Percentiles rank a stretch among this genome's conserved stretches.
phyloP scores from a whole-genome alignment of 1,140 invertebrate genomes.

The Sminthurinus signatus region DNA sequence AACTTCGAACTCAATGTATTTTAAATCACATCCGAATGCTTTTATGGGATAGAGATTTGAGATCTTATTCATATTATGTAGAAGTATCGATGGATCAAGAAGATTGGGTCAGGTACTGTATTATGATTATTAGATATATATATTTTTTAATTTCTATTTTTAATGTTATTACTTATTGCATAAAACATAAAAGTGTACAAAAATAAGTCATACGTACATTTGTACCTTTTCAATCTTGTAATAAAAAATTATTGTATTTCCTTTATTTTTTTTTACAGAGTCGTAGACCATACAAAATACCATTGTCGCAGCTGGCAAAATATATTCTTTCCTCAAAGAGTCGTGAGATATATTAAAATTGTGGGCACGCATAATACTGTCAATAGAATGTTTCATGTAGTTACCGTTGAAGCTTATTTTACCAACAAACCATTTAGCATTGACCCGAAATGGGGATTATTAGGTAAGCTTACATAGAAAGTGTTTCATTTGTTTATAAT shows the following conservation, averaged over 20 bases:
- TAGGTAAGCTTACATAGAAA: conserved; percentile 45
- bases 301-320: conserved; percentile 94
- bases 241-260: too few species aligned
- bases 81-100: conserved; percentile 94
- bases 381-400: conserved; percentile 91
- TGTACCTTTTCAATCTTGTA: too few species aligned
- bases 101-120: conserved; percentile 84
- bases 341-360: conserved; percentile 79
- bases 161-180: too few species aligned
- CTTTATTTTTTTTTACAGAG: conserved; percentile 47
- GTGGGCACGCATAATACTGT: conserved; percentile 94
- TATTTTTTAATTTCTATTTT: too few species aligned
- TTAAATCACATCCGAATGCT: conserved; percentile 89
- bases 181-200: too few species aligned
- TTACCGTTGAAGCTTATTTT: conserved; percentile 83
- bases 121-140: too few species aligned
- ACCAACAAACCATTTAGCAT: conserved; percentile 60
- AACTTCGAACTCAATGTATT: conserved; percentile 78
- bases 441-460: conserved; percentile 43
- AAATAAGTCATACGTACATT: too few species aligned
- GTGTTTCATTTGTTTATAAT: too few species aligned
- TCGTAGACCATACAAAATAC: conserved; percentile 85
- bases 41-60: conserved; percentile 87
- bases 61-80: conserved; percentile 92
- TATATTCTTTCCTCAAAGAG: conserved; percentile 82